Base-by-base conservation (phyloP, 1,140 invertebrate genomes). In the Papilio xuthus region DNA sequence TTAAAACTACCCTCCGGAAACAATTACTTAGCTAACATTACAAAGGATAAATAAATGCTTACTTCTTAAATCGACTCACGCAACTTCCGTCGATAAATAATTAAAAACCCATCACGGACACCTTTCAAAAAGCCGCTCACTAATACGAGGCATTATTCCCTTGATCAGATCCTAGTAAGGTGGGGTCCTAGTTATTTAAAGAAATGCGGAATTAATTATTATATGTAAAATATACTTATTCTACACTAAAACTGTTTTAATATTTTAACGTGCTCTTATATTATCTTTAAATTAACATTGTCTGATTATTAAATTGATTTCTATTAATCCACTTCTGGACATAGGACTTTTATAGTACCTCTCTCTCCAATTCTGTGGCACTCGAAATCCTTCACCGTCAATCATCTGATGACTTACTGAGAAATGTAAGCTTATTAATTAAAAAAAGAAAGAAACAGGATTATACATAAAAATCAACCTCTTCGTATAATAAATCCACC, bases 91-190 rank as follows among this genome's bases (percentile, higher is more conserved):
- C 82, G 74, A 86, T 88, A 90, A 89, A 89, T 89, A 88, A 91
- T 91, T 91, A 89, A 90, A 90, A 91, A 91, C 82, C 90, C 90
- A 91, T 90, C 88, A 88, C 86, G 85, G 85, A 89, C 87, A 90
- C 88, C 85, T 90, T 89, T 89, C 86, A 89, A 90, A 91, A 90
- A 90, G 90, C 88, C 84, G 85, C 78, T 85, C 85, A 88, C 89
- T 91, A 90, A 91, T 91, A 89, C 89, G 79, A 79, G 85, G 84
- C 84, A 87, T 88, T 89, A 89, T 89, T 88, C 82, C 85, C 82
- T 85, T 88, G 88, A 90, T 90, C 87, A 86, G 85, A 85, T 85
- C 83, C 85, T 79, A 86, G 87, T 91, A 84, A 75, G 81, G 79
- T 81, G 69, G 10, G 87, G 84, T 81, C 12, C 18, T 20, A 53